Conservation (phyloP, 2,888 invertebrate species). For the Tachina lurida region DNA sequence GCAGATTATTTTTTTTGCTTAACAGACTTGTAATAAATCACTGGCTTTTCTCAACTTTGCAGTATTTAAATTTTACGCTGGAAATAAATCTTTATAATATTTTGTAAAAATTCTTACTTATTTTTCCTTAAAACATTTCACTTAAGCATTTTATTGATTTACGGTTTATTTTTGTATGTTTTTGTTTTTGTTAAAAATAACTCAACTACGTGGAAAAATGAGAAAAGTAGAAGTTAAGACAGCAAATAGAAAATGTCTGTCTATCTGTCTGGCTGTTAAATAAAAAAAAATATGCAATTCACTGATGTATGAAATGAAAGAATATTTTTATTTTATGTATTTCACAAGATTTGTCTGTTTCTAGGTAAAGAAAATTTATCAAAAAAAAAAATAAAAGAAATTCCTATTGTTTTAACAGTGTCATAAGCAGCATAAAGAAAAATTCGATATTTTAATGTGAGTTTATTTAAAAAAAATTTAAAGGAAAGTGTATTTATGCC, state of each 20-base stretch:
- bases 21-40: not conserved
- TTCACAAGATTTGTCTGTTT: conserved; percentile 6
- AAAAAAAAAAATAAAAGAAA: not conserved
- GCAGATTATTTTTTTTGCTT: not conserved
- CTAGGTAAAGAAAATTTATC: conserved; percentile 18
- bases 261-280: not conserved
- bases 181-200: conserved; percentile 1
- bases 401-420: conserved; percentile 30
- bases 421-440: not conserved
- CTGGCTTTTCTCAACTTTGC: not conserved
- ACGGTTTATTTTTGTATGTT: conserved; percentile 15
- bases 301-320: not conserved
- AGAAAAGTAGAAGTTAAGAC: not conserved
- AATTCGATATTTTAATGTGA: conserved; percentile 21
- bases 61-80: not conserved
- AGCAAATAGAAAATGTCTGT: conserved; percentile 32
- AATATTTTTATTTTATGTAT: conserved; percentile 5
- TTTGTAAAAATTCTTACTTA: not conserved
- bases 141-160: conserved; percentile 43
- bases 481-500: not conserved
- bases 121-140: not conserved
- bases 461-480: not conserved
- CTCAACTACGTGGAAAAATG: conserved; percentile 42
- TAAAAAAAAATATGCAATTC: not conserved
- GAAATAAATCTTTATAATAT: not conserved